Evolutionary conservation across 1,140 invertebrate genomes (phyloP), one percentile per base, ranked within the genome.

Genomic region (Listronotus oregonensis): DNA sequence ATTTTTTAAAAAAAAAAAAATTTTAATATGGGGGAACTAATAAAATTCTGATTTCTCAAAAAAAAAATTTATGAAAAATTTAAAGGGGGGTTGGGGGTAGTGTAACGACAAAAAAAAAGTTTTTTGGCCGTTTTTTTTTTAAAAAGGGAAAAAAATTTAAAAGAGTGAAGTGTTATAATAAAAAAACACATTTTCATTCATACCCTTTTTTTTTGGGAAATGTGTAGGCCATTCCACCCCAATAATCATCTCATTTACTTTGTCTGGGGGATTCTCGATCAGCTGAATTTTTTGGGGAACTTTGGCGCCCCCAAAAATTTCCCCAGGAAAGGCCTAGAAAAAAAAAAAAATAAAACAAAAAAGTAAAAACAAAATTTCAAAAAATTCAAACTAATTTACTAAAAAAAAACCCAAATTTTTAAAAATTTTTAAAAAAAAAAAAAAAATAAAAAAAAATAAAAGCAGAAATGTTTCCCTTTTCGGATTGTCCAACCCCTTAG

Each of bases 181-280:
- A 44, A 27, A 52, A 60, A 49, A 27, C 15, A 12, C 47, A 46
- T 52, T 70, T 82, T 95, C 95, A 80, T 92, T 86, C 94, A 99
- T 98, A 49, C 88, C 88, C 73, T 97, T 90, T 81, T 50, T 94
- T 90, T 83, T 99, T 99, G 4, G 99, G 85, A 82, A 99, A 99
- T 46, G 97, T 99, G 73, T 95, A 99, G 3, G 96, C 95, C 98
- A 99, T 99, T 59, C 98, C 98, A 67, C 98, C 98, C 95, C 97
- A 79, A 99, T 98, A 71, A 99, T 98, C 96, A 99, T 99, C 80
- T 98, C 96, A 78, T 98, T 89, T 0, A 98, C 96, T 85, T 98
- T 98, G 75, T 99, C 96, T 68, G 99, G 81, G 62, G 99, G 81
- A 81, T 99, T 99, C 77, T 99, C 95, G 77, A 99, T 99, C 21